Percentiles rank a stretch among this genome's conserved stretches.
phyloP scores from a whole-genome alignment of 2,797 vertebrate genomes.

The Prionace glauca region DNA sequence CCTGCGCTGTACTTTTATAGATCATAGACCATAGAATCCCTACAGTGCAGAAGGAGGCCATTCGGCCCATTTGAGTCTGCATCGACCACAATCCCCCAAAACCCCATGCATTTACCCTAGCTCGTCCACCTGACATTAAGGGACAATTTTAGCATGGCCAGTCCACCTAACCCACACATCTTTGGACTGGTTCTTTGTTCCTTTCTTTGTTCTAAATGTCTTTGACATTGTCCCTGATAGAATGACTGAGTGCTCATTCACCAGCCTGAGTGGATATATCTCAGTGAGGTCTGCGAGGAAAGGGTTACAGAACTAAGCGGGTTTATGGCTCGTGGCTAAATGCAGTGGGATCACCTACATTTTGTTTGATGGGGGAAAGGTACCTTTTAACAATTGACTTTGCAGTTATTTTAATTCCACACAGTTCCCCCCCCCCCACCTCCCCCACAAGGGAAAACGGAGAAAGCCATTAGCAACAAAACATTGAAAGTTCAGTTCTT shows the following conservation, averaged over 20 bases:
- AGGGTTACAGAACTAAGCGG: background rate
- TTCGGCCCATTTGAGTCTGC: too few species aligned
- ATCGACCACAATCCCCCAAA: too few species aligned
- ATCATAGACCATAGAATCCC: too few species aligned
- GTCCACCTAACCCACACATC: too few species aligned
- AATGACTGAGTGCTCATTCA: background rate
- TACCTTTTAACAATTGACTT: background rate
- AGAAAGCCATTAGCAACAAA: background rate
- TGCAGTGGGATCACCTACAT: background rate
- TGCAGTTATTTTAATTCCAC: background rate
- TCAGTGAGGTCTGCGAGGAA: background rate
- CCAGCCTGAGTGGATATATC: background rate
- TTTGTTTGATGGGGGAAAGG: background rate
- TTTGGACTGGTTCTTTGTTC: too few species aligned
- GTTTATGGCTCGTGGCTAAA: background rate
- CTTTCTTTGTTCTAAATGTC: too few species aligned
- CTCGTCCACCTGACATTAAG: too few species aligned
- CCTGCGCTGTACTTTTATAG: too few species aligned
- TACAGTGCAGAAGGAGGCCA: too few species aligned
- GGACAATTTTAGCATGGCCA: too few species aligned
- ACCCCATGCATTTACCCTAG: too few species aligned
- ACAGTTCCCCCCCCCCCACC: background rate
- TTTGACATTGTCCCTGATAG: background rate
- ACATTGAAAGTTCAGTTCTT: background rate
- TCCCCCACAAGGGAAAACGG: background rate